These are phyloP conservation scores for Graphium colonna DNA, from an alignment of 2,888 invertebrate species.

Conservation along the genomic window DNA sequence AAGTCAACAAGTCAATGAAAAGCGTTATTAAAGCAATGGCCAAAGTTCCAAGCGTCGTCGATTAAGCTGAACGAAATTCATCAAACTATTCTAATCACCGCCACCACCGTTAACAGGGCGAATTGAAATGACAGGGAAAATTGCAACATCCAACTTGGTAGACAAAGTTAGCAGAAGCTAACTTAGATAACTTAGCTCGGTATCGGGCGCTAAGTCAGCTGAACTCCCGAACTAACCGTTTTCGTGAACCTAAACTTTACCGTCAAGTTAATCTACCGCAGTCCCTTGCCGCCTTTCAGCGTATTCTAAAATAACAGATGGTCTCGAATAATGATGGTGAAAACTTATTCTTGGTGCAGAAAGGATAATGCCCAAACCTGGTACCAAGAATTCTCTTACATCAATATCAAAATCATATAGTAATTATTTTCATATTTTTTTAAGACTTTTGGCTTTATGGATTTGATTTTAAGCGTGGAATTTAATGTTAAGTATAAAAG, in stretches of 20 bases:
- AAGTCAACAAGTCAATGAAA: no score
- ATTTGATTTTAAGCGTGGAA: no score
- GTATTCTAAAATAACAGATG: slow-evolving; percentile 22
- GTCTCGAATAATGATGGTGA: slow-evolving; percentile 20
- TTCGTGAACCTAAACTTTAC: slow-evolving; percentile 55
- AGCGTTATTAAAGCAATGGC: not conserved
- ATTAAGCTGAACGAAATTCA: slow-evolving; percentile 3
- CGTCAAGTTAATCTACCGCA: slow-evolving; percentile 36
- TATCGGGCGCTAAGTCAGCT: slow-evolving; percentile 71
- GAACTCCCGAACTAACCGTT: slow-evolving; percentile 62
- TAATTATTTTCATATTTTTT: no score
- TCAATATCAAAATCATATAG: no score
- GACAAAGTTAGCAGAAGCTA: slow-evolving; percentile 60
- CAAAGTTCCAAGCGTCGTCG: not conserved
- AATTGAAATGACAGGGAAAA: slow-evolving; percentile 55
- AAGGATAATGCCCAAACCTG: no score
- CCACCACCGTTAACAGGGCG: slow-evolving; percentile 29
- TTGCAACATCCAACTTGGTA: slow-evolving; percentile 57
- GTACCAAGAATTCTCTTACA: no score
- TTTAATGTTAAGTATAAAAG: no score
- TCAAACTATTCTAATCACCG: slow-evolving; percentile 23
- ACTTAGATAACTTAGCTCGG: slow-evolving; percentile 63
- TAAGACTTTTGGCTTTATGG: no score
- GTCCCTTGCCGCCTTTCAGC: slow-evolving; percentile 21
- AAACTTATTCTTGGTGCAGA: slow-evolving; percentile 7